Evolutionary conservation across 2,888 invertebrate species (phyloP).

Genomic region (Strigamia maritima): DNA sequence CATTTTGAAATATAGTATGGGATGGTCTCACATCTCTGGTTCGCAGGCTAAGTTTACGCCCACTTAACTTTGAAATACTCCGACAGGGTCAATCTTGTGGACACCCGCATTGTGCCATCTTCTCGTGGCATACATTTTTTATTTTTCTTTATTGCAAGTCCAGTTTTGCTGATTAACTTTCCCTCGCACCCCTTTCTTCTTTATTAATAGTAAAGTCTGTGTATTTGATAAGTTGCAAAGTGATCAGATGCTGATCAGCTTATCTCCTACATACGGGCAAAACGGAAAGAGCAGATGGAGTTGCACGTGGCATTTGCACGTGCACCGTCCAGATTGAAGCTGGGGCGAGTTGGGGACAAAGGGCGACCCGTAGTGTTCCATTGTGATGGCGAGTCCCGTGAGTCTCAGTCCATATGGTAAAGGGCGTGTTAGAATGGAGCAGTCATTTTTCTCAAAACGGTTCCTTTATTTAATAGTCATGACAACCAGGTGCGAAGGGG

Average conservation of each 20-base stretch:
- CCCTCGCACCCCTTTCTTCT: not conserved
- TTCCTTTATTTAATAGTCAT: not conserved
- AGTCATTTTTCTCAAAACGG: constrained; percentile 19
- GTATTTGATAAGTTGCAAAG: not conserved
- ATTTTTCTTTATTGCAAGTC: not conserved
- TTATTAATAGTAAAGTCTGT: not conserved
- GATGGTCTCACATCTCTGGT: constrained; percentile 1
- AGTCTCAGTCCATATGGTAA: not conserved
- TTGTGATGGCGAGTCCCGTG: constrained; percentile 3
- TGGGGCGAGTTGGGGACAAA: constrained; percentile 9
- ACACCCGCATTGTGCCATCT: not conserved
- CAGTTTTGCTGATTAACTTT: not conserved
- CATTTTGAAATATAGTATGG: not conserved
- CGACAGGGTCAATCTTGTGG: constrained; percentile 18
- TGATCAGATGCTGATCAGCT: not conserved
- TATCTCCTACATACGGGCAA: not conserved
- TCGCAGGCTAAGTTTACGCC: constrained; percentile 13
- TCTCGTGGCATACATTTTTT: not conserved
- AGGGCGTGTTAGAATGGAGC: constrained; percentile 7
- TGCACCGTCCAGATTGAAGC: constrained; percentile 11
- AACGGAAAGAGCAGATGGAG: constrained; percentile 16
- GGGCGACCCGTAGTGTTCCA: constrained; percentile 3
- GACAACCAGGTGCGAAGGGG: constrained; percentile 15
- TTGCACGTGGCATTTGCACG: constrained; percentile 20
- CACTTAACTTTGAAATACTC: constrained; percentile 12